Conservation (phyloP, 2,113 vertebrate species). For the Charina bottae region DNA sequence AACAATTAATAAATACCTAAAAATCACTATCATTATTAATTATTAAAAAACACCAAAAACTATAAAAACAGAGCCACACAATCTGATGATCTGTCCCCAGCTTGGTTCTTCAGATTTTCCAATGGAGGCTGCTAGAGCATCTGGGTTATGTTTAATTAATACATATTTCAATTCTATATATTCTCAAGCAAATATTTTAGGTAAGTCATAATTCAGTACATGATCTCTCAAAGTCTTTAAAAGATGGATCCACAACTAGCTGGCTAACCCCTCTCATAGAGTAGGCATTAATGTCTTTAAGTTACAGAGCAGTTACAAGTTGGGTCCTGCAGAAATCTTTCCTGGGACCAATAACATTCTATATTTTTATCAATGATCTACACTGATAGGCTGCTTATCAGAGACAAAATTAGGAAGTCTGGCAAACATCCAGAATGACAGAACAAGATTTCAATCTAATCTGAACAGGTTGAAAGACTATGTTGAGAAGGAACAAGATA, state of each 20-base stretch:
- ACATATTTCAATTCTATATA: not conserved
- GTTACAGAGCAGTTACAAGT: not conserved
- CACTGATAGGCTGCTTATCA: not conserved
- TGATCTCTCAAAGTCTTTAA: not conserved
- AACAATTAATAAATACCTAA: too few relatives aligned
- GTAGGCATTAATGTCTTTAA: not conserved
- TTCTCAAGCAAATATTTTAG: not conserved
- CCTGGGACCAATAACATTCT: not conserved
- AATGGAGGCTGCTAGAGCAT: not conserved
- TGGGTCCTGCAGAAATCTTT: not conserved
- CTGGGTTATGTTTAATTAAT: not conserved
- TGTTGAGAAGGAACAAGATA: not conserved
- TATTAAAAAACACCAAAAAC: too few relatives aligned
- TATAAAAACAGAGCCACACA: too few relatives aligned
- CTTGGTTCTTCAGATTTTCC: not conserved
- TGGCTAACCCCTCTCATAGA: not conserved
- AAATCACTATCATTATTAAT: too few relatives aligned
- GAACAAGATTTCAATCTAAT: not conserved
- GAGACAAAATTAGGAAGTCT: not conserved
- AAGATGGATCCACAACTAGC: not conserved
- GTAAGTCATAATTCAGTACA: not conserved
- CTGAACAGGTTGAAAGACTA: not conserved
- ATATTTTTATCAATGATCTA: not conserved
- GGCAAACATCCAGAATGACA: not conserved
- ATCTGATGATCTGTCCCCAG: not conserved